Percentiles rank a stretch among this genome's conserved stretches.
These are phyloP conservation scores for Dynastes tityus DNA, from an alignment of 2,888 invertebrate species.

Conservation along the genomic window DNA sequence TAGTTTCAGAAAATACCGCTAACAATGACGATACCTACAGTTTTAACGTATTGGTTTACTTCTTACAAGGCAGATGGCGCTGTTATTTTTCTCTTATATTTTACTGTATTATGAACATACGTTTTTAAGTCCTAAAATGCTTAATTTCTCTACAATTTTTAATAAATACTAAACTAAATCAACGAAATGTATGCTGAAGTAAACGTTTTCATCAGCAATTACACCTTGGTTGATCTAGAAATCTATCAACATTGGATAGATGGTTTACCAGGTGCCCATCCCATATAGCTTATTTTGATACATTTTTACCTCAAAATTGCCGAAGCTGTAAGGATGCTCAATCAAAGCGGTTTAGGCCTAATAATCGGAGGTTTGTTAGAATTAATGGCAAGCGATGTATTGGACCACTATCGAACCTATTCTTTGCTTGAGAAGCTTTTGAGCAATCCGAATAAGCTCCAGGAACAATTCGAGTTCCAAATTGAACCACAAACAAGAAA, in stretches of 20 bases:
- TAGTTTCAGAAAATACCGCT: too few species aligned
- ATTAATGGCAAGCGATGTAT: constrained; percentile 90
- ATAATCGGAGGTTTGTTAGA: constrained; percentile 86
- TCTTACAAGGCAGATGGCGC: too few species aligned
- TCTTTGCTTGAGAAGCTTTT: constrained; percentile 88
- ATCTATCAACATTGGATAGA: constrained; percentile 95
- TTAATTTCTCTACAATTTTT: too few species aligned
- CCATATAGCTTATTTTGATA: background rate
- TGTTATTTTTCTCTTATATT: too few species aligned
- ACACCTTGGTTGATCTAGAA: constrained; percentile 93
- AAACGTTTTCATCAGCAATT: constrained; percentile 96
- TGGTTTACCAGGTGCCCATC: constrained; percentile 85
- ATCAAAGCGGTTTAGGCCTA: constrained; percentile 83
- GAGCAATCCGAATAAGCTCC: constrained; percentile 87
- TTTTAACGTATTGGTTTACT: too few species aligned
- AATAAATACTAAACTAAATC: too few species aligned
- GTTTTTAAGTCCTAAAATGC: too few species aligned
- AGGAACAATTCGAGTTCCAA: constrained; percentile 93
- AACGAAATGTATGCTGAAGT: constrained; percentile 76
- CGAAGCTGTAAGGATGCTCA: constrained; percentile 88
- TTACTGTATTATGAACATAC: too few species aligned
- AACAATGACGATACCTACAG: too few species aligned
- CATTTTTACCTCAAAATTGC: constrained; percentile 11
- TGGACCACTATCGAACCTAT: constrained; percentile 94
- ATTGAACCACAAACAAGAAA: constrained; percentile 88